A percentile compares a stretch with the other conserved stretches of the same genome.
phyloP scores from a whole-genome alignment of 2,113 vertebrate genomes.

The Tragelaphus strepsiceros region DNA sequence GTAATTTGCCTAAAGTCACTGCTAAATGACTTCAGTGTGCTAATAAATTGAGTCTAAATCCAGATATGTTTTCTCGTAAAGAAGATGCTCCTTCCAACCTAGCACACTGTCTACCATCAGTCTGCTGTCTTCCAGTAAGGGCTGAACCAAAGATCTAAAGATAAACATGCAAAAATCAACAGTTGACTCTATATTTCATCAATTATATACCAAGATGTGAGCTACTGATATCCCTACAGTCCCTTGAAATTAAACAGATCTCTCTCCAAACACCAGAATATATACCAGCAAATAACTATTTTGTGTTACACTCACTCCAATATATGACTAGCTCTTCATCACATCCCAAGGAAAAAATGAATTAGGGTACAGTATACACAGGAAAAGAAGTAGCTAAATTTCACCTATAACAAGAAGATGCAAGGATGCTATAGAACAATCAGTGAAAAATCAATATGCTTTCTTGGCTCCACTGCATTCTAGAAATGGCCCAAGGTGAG shows the following conservation, averaged over 20 bases:
- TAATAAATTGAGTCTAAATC: not conserved
- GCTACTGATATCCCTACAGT: not conserved
- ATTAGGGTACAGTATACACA: not conserved
- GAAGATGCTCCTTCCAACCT: not conserved
- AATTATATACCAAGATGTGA: not conserved
- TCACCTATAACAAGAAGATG: not conserved
- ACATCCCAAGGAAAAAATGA: not conserved
- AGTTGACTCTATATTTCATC: not conserved
- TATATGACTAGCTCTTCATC: not conserved
- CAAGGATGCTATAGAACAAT: not conserved
- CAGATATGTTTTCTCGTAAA: not conserved
- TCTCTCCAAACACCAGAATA: not conserved
- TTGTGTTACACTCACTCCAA: not conserved
- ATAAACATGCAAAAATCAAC: not conserved
- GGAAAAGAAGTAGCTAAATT: not conserved
- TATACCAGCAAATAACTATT: not conserved
- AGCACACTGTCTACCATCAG: not conserved
- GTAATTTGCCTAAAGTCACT: not conserved
- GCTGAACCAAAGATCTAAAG: not conserved
- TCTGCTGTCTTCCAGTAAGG: not conserved
- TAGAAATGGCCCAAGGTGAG: not conserved
- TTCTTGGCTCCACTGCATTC: not conserved
- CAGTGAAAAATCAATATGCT: not conserved
- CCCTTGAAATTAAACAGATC: conserved; percentile 13
- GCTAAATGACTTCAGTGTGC: not conserved